Conservation (phyloP, 2,888 invertebrate genomes). For the Falcaria lacertinaria region DNA sequence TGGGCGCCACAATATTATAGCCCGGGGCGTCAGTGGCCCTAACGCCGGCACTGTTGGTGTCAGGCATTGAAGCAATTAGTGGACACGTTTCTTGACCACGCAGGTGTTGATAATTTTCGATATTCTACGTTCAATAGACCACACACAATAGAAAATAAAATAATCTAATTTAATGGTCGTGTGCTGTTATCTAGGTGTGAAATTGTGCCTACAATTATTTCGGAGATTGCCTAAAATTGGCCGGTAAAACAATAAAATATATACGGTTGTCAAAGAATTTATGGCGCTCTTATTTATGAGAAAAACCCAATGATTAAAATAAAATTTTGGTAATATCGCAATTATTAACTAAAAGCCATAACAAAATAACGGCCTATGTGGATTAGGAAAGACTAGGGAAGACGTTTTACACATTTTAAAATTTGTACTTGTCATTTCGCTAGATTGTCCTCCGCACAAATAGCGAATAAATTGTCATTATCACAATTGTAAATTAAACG, state of each 20-base stretch:
- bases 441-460: too few relatives aligned
- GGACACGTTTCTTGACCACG: not conserved
- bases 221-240: not conserved
- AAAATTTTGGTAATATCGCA: not conserved
- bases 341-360: too few relatives aligned
- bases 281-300: not conserved
- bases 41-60: not conserved
- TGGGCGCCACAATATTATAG: too few relatives aligned
- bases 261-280: not conserved
- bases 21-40: too few relatives aligned
- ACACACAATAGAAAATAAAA: not conserved
- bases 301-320: not conserved
- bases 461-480: too few relatives aligned
- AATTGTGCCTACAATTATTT: not conserved
- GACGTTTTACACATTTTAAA: too few relatives aligned
- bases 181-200: slow-evolving; percentile 1
- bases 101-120: not conserved
- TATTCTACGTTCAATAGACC: not conserved
- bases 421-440: too few relatives aligned
- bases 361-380: too few relatives aligned
- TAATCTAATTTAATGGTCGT: not conserved
- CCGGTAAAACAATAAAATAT: not conserved
- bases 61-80: too few relatives aligned
- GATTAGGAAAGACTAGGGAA: too few relatives aligned
- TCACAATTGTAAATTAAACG: too few relatives aligned